phyloP scores from a whole-genome alignment of 2,113 vertebrate genomes.

The Eclectus roratus region DNA sequence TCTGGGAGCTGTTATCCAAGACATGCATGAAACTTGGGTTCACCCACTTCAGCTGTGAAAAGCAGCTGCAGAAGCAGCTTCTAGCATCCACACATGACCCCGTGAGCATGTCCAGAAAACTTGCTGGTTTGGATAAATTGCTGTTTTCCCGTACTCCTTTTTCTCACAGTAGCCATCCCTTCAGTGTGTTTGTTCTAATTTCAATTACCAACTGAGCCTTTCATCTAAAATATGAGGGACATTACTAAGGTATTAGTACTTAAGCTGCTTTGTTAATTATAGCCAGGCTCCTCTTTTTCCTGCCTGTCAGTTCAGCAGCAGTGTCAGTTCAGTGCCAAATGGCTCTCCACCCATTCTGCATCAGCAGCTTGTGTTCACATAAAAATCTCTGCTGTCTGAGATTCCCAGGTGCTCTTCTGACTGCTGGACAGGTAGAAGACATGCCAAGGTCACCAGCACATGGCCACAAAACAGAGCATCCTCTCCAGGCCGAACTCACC shows the following conservation, averaged over 20 bases:
- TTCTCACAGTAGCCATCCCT: constrained; percentile 5
- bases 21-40: background rate
- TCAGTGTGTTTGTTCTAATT: constrained; percentile 36
- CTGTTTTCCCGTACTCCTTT: background rate
- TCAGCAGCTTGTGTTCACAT: background rate
- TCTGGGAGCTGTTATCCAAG: background rate
- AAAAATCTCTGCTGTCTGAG: background rate
- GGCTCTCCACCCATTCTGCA: background rate
- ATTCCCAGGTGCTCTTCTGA: background rate
- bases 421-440: background rate
- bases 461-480: background rate
- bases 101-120: background rate
- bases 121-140: background rate
- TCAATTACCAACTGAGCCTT: constrained; percentile 32
- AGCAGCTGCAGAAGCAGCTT: background rate
- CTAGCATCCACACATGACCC: background rate
- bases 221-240: constrained; percentile 52
- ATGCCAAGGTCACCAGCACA: background rate
- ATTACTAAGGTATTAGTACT: constrained; percentile 58
- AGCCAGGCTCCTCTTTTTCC: constrained; percentile 29
- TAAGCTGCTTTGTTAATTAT: constrained; percentile 64
- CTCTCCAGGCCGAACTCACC: background rate
- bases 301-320: constrained; percentile 22
- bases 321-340: constrained; percentile 23
- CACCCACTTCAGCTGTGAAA: background rate